Conservation (phyloP, 2,797 vertebrate genomes). For the Clarias platycephalus region DNA sequence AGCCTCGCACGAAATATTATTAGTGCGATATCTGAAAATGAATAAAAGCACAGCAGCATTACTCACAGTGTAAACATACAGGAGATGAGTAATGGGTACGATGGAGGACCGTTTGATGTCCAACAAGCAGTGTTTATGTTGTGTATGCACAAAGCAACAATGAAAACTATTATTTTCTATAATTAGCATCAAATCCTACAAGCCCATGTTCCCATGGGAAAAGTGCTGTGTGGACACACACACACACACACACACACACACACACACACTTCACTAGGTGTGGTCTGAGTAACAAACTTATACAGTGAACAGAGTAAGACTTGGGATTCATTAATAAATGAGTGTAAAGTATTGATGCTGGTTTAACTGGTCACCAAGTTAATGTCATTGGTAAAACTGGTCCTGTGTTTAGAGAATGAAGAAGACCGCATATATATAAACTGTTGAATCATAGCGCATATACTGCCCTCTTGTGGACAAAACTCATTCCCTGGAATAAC, state of each 20-base stretch:
- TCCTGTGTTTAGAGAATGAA: too few species aligned
- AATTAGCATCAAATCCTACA: conserved; percentile 18
- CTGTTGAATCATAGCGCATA: too few species aligned
- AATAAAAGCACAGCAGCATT: background rate
- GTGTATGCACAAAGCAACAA: background rate
- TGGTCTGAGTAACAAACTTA: background rate
- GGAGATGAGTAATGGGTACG: background rate
- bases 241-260: background rate
- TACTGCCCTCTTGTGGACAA: conserved; percentile 19
- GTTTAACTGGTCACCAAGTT: background rate
- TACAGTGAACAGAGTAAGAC: background rate
- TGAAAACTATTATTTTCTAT: conserved; percentile 28
- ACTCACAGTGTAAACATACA: background rate
- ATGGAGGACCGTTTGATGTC: background rate
- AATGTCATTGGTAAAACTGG: background rate
- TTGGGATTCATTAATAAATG: background rate
- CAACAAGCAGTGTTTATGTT: background rate
- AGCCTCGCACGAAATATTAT: background rate
- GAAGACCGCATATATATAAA: too few species aligned
- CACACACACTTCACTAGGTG: background rate
- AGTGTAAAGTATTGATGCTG: background rate
- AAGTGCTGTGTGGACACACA: background rate
- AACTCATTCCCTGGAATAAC: background rate
- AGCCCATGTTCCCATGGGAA: conserved; percentile 25
- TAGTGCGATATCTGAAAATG: background rate